Base-by-base conservation (phyloP, 2,113 vertebrate species). In the Macquaria ambigua region DNA sequence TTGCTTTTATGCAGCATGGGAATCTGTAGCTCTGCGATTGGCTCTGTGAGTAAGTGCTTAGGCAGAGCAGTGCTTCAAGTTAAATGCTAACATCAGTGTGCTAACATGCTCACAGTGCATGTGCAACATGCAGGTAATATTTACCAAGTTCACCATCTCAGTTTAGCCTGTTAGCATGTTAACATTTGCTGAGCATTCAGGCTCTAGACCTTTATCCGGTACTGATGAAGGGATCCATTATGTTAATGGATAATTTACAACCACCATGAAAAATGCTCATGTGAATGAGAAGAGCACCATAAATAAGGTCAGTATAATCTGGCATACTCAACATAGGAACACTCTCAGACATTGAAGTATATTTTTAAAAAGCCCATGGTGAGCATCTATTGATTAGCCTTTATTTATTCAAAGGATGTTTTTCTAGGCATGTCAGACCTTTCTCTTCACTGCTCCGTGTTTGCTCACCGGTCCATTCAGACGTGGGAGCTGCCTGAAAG, bases 231-330 rank as follows among this genome's bases (percentile, higher is more conserved):
- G 56, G 18, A 55, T 86, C 79, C 72, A 89, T 92, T 90, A 87
- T 74, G 79, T 70, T 85, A 86, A 92, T 90, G 69, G 63, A 1
- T 81, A 56, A 89, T 93, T 91, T 88, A 92, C 70, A 82, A 69
- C 77, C 72, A 34, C 69, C 34, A 41, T 78, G 78, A 84, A 86
- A 84, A 74, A 76, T 79, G 82, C 37, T 78, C 74, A 78, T 69
- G 64, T 64, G 81, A 90, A 77, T 76, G 34, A 31, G 28, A 31
- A 31, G 56, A 82, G 90, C 55, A 23, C 56, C 31, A 25, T 89
- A 77, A 91, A 92, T 86, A 79, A 41, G 72, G 46, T 78, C 61
- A 64, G 52, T 58, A 68, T 20, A 63, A 71, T 74, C 53, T 10
- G 31, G 23, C 56, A 28, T 5, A 64, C 20, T 46, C 63, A 78